Conservation (phyloP, 2,888 invertebrate species). For the Timema cristinae region DNA sequence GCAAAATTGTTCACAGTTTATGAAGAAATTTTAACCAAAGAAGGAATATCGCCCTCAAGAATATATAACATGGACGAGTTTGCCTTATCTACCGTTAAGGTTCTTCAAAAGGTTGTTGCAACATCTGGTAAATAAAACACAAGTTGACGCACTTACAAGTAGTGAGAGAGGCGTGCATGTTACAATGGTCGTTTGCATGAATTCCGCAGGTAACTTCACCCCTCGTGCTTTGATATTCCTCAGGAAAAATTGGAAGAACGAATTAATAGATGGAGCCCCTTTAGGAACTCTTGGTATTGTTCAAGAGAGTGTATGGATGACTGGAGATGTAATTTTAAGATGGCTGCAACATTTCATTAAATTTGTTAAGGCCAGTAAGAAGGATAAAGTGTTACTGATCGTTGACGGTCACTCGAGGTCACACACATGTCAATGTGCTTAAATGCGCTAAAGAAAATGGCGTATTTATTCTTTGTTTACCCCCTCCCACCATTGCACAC, state of each 20-base stretch:
- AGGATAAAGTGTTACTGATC: constrained; percentile 14
- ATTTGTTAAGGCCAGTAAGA: constrained; percentile 8
- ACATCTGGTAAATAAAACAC: not conserved
- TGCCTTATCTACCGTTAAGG: not conserved
- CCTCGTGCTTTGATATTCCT: constrained; percentile 33
- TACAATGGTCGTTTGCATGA: constrained; percentile 32
- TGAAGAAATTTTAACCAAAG: too few relatives aligned
- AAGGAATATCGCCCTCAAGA: not conserved
- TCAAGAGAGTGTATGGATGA: too few relatives aligned
- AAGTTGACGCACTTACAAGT: constrained; percentile 30
- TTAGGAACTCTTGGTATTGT: constrained; percentile 28
- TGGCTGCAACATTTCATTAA: constrained; percentile 28
- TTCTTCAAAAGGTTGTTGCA: not conserved
- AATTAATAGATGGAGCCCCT: constrained; percentile 32
- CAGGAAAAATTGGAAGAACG: constrained; percentile 28
- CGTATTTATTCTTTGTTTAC: not conserved
- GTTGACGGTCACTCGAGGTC: constrained; percentile 24
- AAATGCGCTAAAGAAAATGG: constrained; percentile 12
- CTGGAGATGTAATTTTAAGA: constrained; percentile 25
- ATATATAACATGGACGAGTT: not conserved
- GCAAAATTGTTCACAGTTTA: too few relatives aligned
- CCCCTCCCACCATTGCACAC: constrained; percentile 9
- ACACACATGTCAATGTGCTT: constrained; percentile 25
- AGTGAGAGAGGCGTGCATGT: constrained; percentile 33
- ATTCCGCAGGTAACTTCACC: constrained; percentile 31